Evolutionary conservation across 2,888 invertebrate species (phyloP), one percentile per base, ranked within the genome.

Genomic region (Chalcis sispes): DNA sequence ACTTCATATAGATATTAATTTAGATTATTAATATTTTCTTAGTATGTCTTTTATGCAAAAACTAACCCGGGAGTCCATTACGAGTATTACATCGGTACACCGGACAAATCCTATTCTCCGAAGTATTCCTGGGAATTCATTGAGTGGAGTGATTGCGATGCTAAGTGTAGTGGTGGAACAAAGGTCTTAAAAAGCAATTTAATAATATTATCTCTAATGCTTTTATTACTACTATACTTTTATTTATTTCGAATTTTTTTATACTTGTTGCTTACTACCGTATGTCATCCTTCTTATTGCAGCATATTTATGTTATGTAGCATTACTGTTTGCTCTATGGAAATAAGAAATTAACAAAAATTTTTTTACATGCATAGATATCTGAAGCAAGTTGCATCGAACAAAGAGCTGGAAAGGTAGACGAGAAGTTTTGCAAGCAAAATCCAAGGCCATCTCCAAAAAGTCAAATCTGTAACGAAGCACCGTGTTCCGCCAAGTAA

Each of bases 61-160:
- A 90, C 91, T 77, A 95, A 95, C 88, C 94, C 95, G 0, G 96
- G 96, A 59, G 92, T 97, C 36, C 91, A 91, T 83, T 96, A 95
- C 89, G 94, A 95, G 86, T 97, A 96, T 89, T 95, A 94, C 5
- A 91, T 94, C 77, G 71, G 52, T 32, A 91, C 91, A 52, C 91
- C 91, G 77, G 89, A 90, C 69, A 90, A 92, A 82, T 89, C 90
- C 18, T 89, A 91, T 77, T 86, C 85, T 25, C 91, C 92, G 0
- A 91, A 91, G 79, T 94, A 93, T 89, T 86, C 90, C 54, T 97
- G 96, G 95, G 92, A 93, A 61, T 91, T 94, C 81, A 91, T 93
- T 20, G 94, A 94, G 79, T 97, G 96, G 96, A 92, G 94, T 4
- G 90, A 93, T 18, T 97, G 96, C 88, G 92, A 90, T 50, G 91